Evolutionary conservation across 2,113 vertebrate species (phyloP), one percentile per base, ranked within the genome.

Genomic region (Meriones unguiculatus): DNA sequence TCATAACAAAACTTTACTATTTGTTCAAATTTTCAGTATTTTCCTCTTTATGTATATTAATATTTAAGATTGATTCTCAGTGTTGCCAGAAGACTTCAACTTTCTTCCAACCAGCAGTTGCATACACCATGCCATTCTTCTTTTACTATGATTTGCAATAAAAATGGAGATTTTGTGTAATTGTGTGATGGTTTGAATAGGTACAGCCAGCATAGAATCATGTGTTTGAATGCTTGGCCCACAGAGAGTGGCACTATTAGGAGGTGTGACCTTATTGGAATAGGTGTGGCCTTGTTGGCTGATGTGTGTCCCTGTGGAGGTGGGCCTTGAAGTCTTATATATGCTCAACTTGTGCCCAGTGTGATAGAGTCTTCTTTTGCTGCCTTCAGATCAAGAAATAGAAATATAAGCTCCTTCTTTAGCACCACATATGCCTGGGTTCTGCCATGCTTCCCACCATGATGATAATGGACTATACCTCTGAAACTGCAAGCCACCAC

Each of bases 131-230:
- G 13, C 18, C 15, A 2, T 65, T 22, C 64, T 93, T 73, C 81
- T 87, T 93, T 89, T 77, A 89, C 89, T 41, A 75, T 35, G 81
- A 90, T 38, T 90, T 62, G 12, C 69, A 92, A n/a, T 88, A 52
- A 92, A 94, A 84, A 73, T 81, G 77, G 5, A 12, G 9, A 73
- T 7, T 77, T 2, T 59, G 52, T 65, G 80, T 90, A 62, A 73
- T 38, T 76, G n/a, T 85, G 1, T 75, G 15, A 35, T 41, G 72
- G 20, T 41, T 75, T 24, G 20, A 75, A 41, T 41, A 75, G 72
- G 18, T n/a, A 41, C 41, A 3, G 4, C n/a, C 9, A 20, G 3
- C 11, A 75, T 41, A 75, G 20, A 41, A 8, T 41, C 15, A 75
- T 75, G n/a, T 75, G 20, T 75, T 75, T 41, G 72, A 75, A 41